Evolutionary conservation across 1,140 invertebrate genomes (phyloP).

Genomic region (Muscidifurax raptorellus): DNA sequence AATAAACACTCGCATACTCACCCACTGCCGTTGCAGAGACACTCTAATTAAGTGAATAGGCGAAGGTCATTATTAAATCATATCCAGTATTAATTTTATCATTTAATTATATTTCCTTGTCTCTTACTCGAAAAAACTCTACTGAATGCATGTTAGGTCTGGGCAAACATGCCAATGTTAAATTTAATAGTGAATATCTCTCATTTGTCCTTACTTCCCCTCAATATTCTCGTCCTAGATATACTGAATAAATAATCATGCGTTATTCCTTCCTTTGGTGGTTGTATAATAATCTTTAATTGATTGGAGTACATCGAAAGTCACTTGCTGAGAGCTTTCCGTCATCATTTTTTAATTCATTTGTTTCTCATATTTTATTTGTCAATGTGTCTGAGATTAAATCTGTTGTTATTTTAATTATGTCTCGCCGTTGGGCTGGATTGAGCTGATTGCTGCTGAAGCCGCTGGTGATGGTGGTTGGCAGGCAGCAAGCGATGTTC

Average conservation of each 20-base stretch:
- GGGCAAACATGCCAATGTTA: conserved; percentile 38
- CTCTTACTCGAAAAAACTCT: conserved; percentile 26
- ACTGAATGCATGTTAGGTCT: conserved; percentile 36
- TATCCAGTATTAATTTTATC: conserved; percentile 46
- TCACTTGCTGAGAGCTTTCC: conserved; percentile 40
- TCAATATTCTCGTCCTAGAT: conserved; percentile 37
- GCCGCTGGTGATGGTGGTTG: neutral
- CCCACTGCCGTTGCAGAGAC: conserved; percentile 43
- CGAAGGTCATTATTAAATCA: conserved; percentile 52
- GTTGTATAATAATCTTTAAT: conserved; percentile 47
- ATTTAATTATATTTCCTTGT: conserved; percentile 46
- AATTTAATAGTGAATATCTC: conserved; percentile 37
- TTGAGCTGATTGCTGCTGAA: neutral
- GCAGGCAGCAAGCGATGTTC: conserved; percentile 53
- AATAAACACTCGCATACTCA: conserved; percentile 53
- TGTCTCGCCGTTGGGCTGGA: neutral
- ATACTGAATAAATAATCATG: conserved; percentile 48
- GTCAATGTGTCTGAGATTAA: conserved; percentile 18
- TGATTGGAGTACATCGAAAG: conserved; percentile 45
- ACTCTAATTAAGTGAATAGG: conserved; percentile 50
- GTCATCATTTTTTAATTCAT: conserved; percentile 35
- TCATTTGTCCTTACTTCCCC: conserved; percentile 12
- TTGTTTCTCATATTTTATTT: conserved; percentile 7
- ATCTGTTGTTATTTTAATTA: neutral
- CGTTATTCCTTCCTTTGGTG: conserved; percentile 50